phyloP scores from a whole-genome alignment of 2,113 vertebrate genomes.

The Mohoua ochrocephala region DNA sequence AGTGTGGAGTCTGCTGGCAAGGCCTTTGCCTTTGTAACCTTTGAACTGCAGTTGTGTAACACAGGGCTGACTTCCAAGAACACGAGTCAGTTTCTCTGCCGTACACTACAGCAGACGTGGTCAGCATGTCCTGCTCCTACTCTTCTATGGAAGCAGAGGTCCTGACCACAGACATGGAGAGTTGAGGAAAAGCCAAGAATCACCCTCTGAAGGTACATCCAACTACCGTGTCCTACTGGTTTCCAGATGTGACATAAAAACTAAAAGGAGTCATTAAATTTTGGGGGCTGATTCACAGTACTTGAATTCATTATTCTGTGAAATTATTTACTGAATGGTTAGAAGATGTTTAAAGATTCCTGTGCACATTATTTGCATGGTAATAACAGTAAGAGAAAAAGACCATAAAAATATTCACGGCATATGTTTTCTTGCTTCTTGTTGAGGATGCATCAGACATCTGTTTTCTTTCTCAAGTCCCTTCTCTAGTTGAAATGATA shows the following conservation, averaged over 20 bases:
- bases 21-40: constrained; percentile 23
- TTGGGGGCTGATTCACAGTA: neutral
- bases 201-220: neutral
- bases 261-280: neutral
- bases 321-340: neutral
- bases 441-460: neutral
- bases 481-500: neutral
- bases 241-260: constrained; percentile 7
- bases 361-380: neutral
- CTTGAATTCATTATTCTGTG: neutral
- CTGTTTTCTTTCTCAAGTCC: neutral
- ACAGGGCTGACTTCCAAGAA: neutral
- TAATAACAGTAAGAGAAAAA: neutral
- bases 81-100: neutral
- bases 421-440: neutral
- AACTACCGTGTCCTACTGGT: neutral
- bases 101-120: neutral
- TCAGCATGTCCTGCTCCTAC: neutral
- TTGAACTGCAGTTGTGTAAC: constrained; percentile 20
- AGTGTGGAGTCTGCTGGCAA: constrained; percentile 24
- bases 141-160: neutral
- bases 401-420: neutral
- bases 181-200: neutral
- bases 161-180: neutral
- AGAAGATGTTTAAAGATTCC: neutral